Evolutionary conservation across 2,797 vertebrate species (phyloP).

Genomic region (Sebastes paucispinis): DNA sequence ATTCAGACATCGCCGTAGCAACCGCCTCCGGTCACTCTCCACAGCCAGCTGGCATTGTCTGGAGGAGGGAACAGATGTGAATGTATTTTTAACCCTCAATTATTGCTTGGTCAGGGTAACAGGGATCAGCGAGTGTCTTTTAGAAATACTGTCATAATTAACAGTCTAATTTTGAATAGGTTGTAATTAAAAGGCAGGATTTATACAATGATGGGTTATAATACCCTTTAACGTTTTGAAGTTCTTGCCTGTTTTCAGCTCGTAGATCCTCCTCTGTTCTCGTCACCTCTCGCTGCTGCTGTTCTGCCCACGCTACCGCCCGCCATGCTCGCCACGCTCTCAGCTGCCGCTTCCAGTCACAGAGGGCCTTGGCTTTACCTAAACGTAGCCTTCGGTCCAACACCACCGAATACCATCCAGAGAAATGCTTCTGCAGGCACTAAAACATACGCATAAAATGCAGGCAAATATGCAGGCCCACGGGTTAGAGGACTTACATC

Average conservation of each 20-base stretch:
- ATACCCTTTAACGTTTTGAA: background rate
- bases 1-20: conserved; percentile 82
- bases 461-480: background rate
- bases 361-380: conserved; percentile 88
- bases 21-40: conserved; percentile 82
- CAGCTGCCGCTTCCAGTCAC: conserved; percentile 89
- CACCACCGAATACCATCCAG: conserved; percentile 88
- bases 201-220: background rate
- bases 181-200: background rate
- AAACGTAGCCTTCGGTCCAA: conserved; percentile 85
- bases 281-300: conserved; percentile 78
- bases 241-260: conserved; percentile 87
- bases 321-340: conserved; percentile 89
- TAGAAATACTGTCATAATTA: background rate
- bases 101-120: background rate
- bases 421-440: conserved; percentile 91
- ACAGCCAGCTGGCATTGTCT: conserved; percentile 78
- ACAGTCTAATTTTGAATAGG: background rate
- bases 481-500: background rate
- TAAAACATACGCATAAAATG: conserved; percentile 52
- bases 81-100: background rate
- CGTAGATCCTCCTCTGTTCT: conserved; percentile 84
- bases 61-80: conserved; percentile 6
- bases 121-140: background rate
- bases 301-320: conserved; percentile 82